Evolutionary conservation across 30 jellyfish, hydroid and myxozoan species (phyloP).

Genomic region (Clytia hemisphaerica): DNA sequence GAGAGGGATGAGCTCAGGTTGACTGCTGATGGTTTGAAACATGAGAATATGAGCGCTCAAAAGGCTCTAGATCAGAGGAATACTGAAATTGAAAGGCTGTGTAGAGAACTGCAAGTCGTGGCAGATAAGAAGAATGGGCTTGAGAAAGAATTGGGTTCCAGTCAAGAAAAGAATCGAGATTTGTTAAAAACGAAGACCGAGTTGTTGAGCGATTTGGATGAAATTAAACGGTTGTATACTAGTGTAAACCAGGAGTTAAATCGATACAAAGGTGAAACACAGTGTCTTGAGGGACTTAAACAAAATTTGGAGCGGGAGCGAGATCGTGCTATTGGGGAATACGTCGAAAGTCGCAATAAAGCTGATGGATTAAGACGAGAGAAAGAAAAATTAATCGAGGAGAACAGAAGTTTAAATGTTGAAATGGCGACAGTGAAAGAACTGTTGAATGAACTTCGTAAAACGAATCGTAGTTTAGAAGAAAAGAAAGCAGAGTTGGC

Average conservation of each 20-base stretch:
- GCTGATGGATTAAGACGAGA: neutral
- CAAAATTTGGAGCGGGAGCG: constrained; percentile 4
- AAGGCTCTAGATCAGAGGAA: too few relatives aligned
- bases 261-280: constrained; percentile 22
- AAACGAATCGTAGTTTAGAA: neutral
- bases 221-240: too few relatives aligned
- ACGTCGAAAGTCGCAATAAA: neutral
- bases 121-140: too few relatives aligned
- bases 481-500: neutral
- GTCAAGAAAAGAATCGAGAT: too few relatives aligned
- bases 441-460: neutral
- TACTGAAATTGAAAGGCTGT: too few relatives aligned
- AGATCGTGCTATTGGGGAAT: constrained; percentile 3
- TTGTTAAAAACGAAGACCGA: too few relatives aligned
- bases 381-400: neutral
- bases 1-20: too few relatives aligned
- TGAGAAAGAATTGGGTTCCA: too few relatives aligned
- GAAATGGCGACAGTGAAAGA: neutral
- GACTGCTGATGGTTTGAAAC: too few relatives aligned
- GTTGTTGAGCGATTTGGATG: too few relatives aligned
- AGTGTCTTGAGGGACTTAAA: constrained; percentile 7
- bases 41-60: too few relatives aligned
- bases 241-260: neutral
- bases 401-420: neutral
- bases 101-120: too few relatives aligned